These are phyloP conservation scores for Druon quercuslanigerum DNA, from an alignment of 1,140 invertebrate species.

Conservation along the genomic window DNA sequence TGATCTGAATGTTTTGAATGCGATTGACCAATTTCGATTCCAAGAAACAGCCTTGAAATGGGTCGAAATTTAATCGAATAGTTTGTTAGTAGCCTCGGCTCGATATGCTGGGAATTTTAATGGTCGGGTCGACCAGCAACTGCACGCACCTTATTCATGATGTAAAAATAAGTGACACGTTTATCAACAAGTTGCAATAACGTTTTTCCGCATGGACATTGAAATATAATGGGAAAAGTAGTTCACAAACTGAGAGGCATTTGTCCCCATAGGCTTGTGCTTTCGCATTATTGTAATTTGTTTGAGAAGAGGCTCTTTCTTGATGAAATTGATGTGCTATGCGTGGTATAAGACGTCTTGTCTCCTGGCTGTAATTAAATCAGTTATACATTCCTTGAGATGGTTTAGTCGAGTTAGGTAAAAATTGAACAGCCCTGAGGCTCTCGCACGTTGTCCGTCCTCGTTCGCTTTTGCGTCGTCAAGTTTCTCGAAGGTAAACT, in stretches of 20 bases:
- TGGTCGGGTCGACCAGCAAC: too few relatives aligned
- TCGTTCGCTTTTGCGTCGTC: conserved; percentile 29
- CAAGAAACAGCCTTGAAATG: too few relatives aligned
- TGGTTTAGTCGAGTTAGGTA: conserved; percentile 6
- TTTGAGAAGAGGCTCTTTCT: background rate
- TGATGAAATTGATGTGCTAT: background rate
- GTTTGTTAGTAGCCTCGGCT: too few relatives aligned
- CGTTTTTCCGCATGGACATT: too few relatives aligned
- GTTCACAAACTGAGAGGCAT: too few relatives aligned
- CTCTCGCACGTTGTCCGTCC: conserved; percentile 8
- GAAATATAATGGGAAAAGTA: too few relatives aligned
- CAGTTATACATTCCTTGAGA: conserved; percentile 3
- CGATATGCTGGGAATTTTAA: too few relatives aligned
- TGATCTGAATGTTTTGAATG: too few relatives aligned
- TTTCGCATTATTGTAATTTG: background rate
- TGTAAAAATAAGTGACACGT: too few relatives aligned
- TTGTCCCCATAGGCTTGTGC: background rate
- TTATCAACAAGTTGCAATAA: too few relatives aligned
- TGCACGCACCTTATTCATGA: too few relatives aligned
- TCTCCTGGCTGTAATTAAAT: background rate
- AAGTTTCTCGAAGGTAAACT: conserved; percentile 34
- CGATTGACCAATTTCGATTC: too few relatives aligned
- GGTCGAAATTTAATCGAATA: background rate
- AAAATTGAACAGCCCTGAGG: conserved; percentile 5
- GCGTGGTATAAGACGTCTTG: background rate